A percentile compares a stretch with the other conserved stretches of the same genome.
Conservation (phyloP, 1,140 invertebrate species). For the Hetaerina americana region DNA sequence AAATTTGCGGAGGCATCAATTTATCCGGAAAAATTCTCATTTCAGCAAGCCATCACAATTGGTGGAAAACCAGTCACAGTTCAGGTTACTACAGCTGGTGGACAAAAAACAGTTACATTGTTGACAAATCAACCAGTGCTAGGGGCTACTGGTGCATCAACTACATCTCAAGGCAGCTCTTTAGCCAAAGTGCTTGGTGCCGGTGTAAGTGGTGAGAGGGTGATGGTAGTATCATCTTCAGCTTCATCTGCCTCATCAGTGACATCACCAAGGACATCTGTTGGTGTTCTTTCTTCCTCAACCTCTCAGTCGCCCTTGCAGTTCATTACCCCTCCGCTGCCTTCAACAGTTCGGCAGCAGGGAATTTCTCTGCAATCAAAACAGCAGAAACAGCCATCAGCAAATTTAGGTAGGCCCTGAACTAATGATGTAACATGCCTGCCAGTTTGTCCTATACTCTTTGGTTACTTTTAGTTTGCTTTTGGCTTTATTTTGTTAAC, state of each 20-base stretch:
- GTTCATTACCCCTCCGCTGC: not conserved
- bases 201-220: not conserved
- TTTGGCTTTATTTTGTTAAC: too few relatives aligned
- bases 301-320: not conserved
- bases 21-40: too few relatives aligned
- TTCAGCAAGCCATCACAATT: constrained; percentile 44
- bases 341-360: not conserved
- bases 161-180: not conserved
- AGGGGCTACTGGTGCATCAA: constrained; percentile 8
- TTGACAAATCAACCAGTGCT: constrained; percentile 15
- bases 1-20: too few relatives aligned
- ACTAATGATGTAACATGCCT: not conserved
- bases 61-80: constrained; percentile 58
- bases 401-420: constrained; percentile 28
- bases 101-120: constrained; percentile 38
- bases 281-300: not conserved
- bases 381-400: constrained; percentile 35
- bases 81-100: constrained; percentile 38
- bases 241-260: not conserved
- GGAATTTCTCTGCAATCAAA: not conserved
- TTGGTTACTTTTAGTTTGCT: too few relatives aligned
- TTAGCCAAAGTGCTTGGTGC: not conserved
- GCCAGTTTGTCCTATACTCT: too few relatives aligned
- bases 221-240: not conserved
- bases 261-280: not conserved